Conservation (phyloP, 2,888 invertebrate genomes). For the Drosophila lutescens region DNA sequence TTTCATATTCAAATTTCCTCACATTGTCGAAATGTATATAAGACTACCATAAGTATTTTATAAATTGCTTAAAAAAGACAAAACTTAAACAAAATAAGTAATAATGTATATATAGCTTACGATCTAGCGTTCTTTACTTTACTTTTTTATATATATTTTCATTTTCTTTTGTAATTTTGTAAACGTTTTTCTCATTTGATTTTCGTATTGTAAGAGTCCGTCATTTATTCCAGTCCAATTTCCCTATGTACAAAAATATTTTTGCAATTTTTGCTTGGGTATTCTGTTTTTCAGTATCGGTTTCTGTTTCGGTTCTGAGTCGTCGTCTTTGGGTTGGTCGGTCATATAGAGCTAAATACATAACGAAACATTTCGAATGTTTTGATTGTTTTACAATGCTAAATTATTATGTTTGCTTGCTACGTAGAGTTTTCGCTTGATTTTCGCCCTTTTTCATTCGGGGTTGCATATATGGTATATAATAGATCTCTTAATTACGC, state of each 20-base stretch:
- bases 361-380: conserved; percentile 53
- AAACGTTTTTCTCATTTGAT: neutral
- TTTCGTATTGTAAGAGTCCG: conserved; percentile 13
- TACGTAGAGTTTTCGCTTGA: conserved; percentile 16
- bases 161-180: conserved; percentile 5
- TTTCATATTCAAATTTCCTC: conserved; percentile 60
- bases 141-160: neutral
- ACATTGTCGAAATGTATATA: conserved; percentile 62
- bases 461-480: neutral
- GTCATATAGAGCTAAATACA: conserved; percentile 19
- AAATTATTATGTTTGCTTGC: conserved; percentile 17
- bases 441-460: neutral
- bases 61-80: conserved; percentile 44
- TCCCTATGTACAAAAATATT: conserved; percentile 12
- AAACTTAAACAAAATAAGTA: conserved; percentile 40
- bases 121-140: conserved; percentile 37
- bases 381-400: conserved; percentile 34
- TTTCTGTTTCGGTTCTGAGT: conserved; percentile 2
- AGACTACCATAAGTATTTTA: conserved; percentile 45
- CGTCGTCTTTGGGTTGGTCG: conserved; percentile 3
- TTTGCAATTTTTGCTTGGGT: neutral
- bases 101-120: conserved; percentile 45
- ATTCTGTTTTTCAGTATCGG: neutral
- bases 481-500: conserved; percentile 8
- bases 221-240: conserved; percentile 6